Evolutionary conservation across 2,888 invertebrate species (phyloP), one percentile per base, ranked within the genome.

Genomic region (Magallana nippona): DNA sequence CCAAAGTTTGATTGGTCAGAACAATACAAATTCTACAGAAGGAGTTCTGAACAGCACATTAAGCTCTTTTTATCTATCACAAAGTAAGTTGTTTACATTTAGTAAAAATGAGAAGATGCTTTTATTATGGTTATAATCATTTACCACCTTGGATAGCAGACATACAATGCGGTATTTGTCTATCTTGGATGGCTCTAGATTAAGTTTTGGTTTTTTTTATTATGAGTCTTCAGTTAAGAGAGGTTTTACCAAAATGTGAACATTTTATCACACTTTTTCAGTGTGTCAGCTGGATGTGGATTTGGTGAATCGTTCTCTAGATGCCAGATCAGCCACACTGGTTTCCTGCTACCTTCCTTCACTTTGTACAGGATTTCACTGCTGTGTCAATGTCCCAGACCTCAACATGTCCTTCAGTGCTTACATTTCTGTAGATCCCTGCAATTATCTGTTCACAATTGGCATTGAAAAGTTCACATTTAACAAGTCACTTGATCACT

Each of bases 361-460:
- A 0, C 79, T 83, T 2, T 89, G 89, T 86, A 84, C 87, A 1
- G 63, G 79, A 19, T 80, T 89, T 19, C 82, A 85, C 5, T 87
- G 87, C 71, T 89, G 89, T 82, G 78, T 85, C n/a, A 17, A 82
- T 27, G 80, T 85, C 1, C 58, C 80, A 55, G 79, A 82, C 62
- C 77, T 89, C 0, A 81, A 81, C 11, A 71, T 88, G 44, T 78
- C 84, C 11, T 83, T 89, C 60, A 77, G 81, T 44, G 60, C 85
- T 8, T 83, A 80, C 27, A 55, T 89, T 1, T 62, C 86, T 63
- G 78, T 89, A 10, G 62, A 85, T 11, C 81, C 87, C 0, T 89
- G 89, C 81, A 77, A 86, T 13, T 44, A 83, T 17, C 71, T 80
- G 44, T 60, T 89, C 15, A 57, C 56, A 15, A 60, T 89, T 62